Conservation (phyloP, 2,888 invertebrate species). For the Stictocephala bisonia region DNA sequence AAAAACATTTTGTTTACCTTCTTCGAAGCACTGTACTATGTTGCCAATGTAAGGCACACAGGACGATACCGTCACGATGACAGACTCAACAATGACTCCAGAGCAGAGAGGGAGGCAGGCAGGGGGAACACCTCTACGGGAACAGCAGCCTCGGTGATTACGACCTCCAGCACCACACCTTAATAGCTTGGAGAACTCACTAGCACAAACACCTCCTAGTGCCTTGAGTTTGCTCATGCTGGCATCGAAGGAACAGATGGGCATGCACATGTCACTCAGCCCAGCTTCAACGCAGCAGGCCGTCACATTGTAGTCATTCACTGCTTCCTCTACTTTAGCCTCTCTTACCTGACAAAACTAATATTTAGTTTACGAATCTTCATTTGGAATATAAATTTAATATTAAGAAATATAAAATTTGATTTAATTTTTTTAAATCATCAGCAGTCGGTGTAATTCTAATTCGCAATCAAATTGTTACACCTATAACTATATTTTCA, state of each 20-base stretch:
- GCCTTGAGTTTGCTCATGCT: constrained; percentile 82
- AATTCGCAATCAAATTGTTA: no score
- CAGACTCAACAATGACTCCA: constrained; percentile 72
- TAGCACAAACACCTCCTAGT: constrained; percentile 79
- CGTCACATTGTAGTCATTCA: constrained; percentile 80
- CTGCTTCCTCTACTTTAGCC: constrained; percentile 68
- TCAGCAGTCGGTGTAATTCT: background rate
- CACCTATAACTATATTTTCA: no score
- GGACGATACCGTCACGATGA: constrained; percentile 72
- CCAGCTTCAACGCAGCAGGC: constrained; percentile 81
- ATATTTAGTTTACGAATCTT: no score
- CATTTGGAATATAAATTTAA: no score
- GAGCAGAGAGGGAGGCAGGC: constrained; percentile 79
- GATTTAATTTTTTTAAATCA: constrained; percentile 46
- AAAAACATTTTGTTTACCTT: constrained; percentile 69
- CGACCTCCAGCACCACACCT: constrained; percentile 75
- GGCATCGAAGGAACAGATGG: constrained; percentile 84
- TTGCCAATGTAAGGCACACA: constrained; percentile 86
- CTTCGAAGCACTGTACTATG: constrained; percentile 87
- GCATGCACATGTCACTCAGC: constrained; percentile 76
- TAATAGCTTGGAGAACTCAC: constrained; percentile 79
- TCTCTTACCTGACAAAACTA: constrained; percentile 57
- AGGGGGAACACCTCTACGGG: constrained; percentile 76
- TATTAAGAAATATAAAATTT: constrained; percentile 53
- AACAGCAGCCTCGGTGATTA: constrained; percentile 81